phyloP scores from a whole-genome alignment of 2,113 vertebrate genomes.

The Lophius piscatorius region DNA sequence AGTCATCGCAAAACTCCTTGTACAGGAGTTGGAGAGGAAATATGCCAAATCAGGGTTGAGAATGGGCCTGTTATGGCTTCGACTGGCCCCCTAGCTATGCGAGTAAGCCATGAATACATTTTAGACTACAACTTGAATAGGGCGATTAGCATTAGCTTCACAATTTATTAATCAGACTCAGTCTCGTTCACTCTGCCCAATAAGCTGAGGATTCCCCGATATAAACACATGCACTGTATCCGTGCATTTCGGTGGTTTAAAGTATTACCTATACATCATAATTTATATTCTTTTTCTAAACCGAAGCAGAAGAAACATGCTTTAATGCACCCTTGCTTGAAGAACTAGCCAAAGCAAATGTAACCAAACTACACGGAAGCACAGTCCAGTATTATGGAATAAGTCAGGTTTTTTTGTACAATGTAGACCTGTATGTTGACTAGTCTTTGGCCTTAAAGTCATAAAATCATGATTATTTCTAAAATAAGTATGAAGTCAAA shows the following conservation, averaged over 20 bases:
- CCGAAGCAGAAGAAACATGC: too few species aligned
- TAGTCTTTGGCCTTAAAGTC: too few species aligned
- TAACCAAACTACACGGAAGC: too few species aligned
- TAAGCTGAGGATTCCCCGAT: slow-evolving; percentile 31
- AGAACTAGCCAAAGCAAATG: too few species aligned
- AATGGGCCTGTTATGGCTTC: slow-evolving; percentile 59
- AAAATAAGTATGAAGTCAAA: too few species aligned
- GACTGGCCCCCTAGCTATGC: slow-evolving; percentile 51
- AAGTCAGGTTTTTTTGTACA: too few species aligned
- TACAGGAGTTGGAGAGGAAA: slow-evolving; percentile 19
- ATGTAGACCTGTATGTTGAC: too few species aligned
- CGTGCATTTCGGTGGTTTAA: too few species aligned
- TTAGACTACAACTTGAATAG: slow-evolving; percentile 65
- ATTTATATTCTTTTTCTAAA: too few species aligned
- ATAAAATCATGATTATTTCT: too few species aligned
- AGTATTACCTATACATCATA: background rate
- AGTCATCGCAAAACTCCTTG: slow-evolving; percentile 44
- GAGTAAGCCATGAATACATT: slow-evolving; percentile 61
- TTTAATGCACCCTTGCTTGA: too few species aligned
- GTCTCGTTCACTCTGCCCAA: slow-evolving; percentile 43
- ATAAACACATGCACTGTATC: slow-evolving; percentile 17
- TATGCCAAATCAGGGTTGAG: slow-evolving; percentile 22
- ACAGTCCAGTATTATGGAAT: too few species aligned
- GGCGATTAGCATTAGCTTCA: slow-evolving; percentile 67
- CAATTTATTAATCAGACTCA: slow-evolving; percentile 64